These are phyloP conservation scores for Chloropsis cyanopogon DNA, from an alignment of 2,113 vertebrate genomes.

Conservation along the genomic window DNA sequence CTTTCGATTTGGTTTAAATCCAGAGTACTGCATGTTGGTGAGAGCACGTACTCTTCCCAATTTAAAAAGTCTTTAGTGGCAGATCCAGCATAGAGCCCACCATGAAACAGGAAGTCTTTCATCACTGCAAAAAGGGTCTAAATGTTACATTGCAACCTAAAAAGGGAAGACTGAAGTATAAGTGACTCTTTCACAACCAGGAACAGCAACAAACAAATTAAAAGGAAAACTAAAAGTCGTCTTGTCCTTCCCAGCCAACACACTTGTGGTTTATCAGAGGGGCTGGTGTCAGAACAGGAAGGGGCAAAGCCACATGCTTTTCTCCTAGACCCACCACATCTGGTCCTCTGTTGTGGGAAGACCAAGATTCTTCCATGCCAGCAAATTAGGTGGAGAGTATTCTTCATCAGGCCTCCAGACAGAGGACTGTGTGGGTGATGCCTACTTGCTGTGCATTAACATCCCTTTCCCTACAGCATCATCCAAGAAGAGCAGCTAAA, in stretches of 20 bases:
- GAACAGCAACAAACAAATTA: neutral
- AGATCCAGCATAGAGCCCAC: neutral
- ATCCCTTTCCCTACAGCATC: neutral
- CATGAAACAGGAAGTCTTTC: neutral
- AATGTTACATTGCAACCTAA: neutral
- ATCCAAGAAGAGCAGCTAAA: neutral
- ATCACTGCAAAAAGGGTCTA: neutral
- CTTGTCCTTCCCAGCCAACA: neutral
- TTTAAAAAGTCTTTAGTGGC: neutral
- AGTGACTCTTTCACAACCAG: neutral
- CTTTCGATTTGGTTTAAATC: neutral
- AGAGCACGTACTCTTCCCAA: neutral
- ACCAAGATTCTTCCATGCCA: neutral
- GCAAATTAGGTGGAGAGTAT: neutral
- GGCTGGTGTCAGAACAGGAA: neutral
- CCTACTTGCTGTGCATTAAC: neutral
- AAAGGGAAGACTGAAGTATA: neutral
- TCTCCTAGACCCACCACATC: neutral
- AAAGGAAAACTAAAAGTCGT: neutral
- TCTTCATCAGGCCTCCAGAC: neutral
- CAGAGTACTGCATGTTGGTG: rapidly evolving
- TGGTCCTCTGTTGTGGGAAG: neutral
- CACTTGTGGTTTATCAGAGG: neutral
- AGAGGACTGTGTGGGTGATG: neutral
- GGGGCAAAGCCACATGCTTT: neutral